Conservation (phyloP, 2,888 invertebrate genomes). For the Yponomeuta sedellus region DNA sequence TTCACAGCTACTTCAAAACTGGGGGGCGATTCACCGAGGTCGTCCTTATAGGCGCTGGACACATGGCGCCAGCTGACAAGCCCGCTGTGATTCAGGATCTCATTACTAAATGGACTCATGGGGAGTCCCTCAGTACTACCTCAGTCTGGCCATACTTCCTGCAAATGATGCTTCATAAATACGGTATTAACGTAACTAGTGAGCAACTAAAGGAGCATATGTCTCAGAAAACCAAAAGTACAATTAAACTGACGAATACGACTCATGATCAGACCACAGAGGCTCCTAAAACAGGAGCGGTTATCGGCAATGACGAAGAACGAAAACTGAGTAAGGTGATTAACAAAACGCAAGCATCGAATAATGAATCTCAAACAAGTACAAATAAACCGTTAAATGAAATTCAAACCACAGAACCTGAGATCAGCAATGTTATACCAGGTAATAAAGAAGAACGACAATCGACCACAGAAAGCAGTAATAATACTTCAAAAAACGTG, state of each 20-base stretch:
- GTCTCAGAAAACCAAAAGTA: neutral
- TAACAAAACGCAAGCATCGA: neutral
- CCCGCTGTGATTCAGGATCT: constrained; percentile 72
- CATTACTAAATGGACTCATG: constrained; percentile 73
- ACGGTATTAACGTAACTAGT: neutral
- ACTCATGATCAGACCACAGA: neutral
- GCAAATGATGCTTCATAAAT: neutral
- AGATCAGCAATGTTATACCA: neutral
- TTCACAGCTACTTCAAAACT: constrained; percentile 68
- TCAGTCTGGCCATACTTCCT: neutral
- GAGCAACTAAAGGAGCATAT: neutral
- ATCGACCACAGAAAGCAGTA: neutral
- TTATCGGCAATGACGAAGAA: neutral
- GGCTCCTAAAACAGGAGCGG: neutral
- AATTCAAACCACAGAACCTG: neutral
- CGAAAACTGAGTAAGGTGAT: neutral
- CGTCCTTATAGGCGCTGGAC: constrained; percentile 78
- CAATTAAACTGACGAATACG: neutral
- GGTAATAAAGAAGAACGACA: neutral
- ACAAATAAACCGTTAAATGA: neutral
- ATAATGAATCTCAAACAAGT: neutral
- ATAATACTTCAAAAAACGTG: neutral
- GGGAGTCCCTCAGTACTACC: constrained; percentile 20
- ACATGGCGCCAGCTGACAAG: constrained; percentile 79
- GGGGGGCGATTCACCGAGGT: constrained; percentile 74